Conservation (phyloP, 2,888 invertebrate species). For the Drosophila nr. perissopoda region DNA sequence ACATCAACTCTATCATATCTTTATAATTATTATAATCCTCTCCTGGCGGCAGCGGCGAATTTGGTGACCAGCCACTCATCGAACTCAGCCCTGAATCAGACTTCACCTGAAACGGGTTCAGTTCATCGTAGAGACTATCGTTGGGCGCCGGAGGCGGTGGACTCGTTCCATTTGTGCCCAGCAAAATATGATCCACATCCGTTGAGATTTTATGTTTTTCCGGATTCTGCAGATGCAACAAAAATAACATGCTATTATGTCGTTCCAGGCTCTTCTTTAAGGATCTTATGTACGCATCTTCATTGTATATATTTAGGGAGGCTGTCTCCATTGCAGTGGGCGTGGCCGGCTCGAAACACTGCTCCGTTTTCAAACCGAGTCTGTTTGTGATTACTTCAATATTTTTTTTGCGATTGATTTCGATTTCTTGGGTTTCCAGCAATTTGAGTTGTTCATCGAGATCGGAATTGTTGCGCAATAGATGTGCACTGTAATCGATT, state of each 20-base stretch:
- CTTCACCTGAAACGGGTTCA: conserved; percentile 85
- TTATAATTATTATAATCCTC: conserved; percentile 50
- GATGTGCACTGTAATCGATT: conserved; percentile 71
- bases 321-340: background rate
- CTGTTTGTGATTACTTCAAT: conserved; percentile 55
- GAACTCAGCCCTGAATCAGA: conserved; percentile 95
- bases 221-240: conserved; percentile 84
- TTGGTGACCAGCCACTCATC: conserved; percentile 94
- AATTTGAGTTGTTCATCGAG: conserved; percentile 83
- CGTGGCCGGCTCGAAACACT: conserved; percentile 48
- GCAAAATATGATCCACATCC: conserved; percentile 69
- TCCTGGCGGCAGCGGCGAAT: conserved; percentile 86
- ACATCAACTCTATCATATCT: conserved; percentile 51
- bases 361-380: conserved; percentile 40
- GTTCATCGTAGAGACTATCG: conserved; percentile 85
- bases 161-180: conserved; percentile 86
- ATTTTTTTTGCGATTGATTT: conserved; percentile 77
- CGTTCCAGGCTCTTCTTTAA: conserved; percentile 83
- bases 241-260: conserved; percentile 84
- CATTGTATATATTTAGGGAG: conserved; percentile 81
- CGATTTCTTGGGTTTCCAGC: conserved; percentile 82
- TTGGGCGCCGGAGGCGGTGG: conserved; percentile 94
- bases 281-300: conserved; percentile 84
- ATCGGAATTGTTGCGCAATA: conserved; percentile 82
- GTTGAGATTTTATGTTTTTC: conserved; percentile 74